Evolutionary conservation across 1,140 invertebrate genomes (phyloP), one percentile per base, ranked within the genome.

Genomic region (Calosoma granatense): DNA sequence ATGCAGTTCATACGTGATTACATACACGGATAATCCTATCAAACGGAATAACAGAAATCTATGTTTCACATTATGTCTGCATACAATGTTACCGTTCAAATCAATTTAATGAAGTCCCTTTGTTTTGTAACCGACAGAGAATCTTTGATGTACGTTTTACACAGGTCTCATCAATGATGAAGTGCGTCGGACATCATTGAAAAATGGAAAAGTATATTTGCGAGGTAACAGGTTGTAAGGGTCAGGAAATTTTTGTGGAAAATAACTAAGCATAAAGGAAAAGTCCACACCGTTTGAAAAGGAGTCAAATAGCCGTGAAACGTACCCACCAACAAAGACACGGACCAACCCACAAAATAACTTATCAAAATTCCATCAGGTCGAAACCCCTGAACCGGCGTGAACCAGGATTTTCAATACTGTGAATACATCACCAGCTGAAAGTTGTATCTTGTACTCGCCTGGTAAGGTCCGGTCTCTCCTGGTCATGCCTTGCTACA

Each of bases 351-450:
- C 9, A 47, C 41, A 47, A 47, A 47, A 47, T 47, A 47, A 47
- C 41, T 47, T 47, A 47, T 47, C 41, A 47, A 47, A 47, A 47
- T 47, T 47, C 41, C 41, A 47, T 47, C 41, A 47, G 41, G 41
- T 47, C 17, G 41, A 47, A 47, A 47, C 41, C 41, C 41, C 3
- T 12, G 41, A 47, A 12, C 41, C 15, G 9, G 9, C 41, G 41
- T 47, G 41, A 47, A 17, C 41, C 9, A 17, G 15, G 41, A 47
- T 47, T 12, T 3, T 12, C 6, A 12, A 47, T 47, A 47, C 41
- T 9, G 3, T 47, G 41, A 47, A 47, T 47, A 47, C 17, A 47
- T 47, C 41, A 47, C 9, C 15, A n/a, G 26, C 14, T 14, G 6
- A 47, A 47, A 9, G 41, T 3, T 47, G 41, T 47, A 47, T 9